These are phyloP conservation scores for Cosmia trapezina DNA, from an alignment of 2,888 invertebrate genomes.

Conservation along the genomic window DNA sequence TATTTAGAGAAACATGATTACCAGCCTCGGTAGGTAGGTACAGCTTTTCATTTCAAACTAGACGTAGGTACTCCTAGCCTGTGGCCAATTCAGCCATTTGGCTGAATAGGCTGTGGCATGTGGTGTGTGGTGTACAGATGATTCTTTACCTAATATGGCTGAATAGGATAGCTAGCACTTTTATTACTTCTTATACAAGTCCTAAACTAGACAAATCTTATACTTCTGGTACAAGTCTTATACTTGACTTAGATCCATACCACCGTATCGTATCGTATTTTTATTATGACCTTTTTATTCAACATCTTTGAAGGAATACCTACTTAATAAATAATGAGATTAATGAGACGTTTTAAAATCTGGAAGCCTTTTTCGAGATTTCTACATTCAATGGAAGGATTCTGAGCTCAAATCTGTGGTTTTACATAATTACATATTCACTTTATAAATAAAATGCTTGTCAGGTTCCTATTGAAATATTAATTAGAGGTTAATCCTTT, in stretches of 20 bases:
- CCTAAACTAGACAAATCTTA: too few species aligned
- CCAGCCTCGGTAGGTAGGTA: not conserved
- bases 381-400: not conserved
- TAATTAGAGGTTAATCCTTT: conserved; percentile 7
- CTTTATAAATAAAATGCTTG: not conserved
- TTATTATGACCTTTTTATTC: not conserved
- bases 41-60: not conserved
- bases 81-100: too few species aligned
- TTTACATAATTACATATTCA: too few species aligned
- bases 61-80: not conserved
- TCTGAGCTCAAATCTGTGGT: conserved; percentile 1
- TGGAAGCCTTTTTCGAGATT: conserved; percentile 2
- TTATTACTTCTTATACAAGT: not conserved
- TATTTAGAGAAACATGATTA: not conserved
- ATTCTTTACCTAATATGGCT: too few species aligned
- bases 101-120: not conserved
- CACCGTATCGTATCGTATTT: too few species aligned
- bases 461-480: not conserved
- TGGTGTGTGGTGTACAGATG: too few species aligned
- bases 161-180: not conserved
- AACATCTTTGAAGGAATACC: not conserved
- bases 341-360: not conserved
- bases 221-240: not conserved
- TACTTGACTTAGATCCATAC: not conserved
- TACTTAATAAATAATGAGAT: conserved; percentile 9